Evolutionary conservation across 2,888 invertebrate species (phyloP).

Genomic region (Parelbella ahira): DNA sequence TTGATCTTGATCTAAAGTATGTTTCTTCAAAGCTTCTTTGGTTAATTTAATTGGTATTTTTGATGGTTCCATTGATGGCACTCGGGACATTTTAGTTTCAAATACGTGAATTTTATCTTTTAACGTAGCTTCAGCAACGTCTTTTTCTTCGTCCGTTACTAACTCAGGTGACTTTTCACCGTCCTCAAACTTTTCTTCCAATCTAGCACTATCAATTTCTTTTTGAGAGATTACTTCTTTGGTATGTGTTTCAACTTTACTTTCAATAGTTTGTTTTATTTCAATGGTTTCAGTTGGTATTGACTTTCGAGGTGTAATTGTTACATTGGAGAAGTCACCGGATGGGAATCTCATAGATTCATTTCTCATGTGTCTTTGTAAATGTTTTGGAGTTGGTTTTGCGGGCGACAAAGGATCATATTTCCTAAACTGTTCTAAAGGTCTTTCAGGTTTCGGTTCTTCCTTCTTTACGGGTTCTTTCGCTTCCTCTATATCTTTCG

Average conservation of each 20-base stretch:
- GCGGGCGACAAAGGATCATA: constrained; percentile 70
- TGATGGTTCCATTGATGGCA: constrained; percentile 60
- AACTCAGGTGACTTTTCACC: constrained; percentile 69
- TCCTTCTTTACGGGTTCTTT: constrained; percentile 48
- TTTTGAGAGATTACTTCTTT: constrained; percentile 69
- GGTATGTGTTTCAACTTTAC: constrained; percentile 48
- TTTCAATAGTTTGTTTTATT: constrained; percentile 48
- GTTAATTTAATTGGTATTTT: constrained; percentile 69
- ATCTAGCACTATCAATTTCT: constrained; percentile 71
- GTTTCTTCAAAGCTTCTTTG: constrained; percentile 75
- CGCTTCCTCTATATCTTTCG: constrained; percentile 44
- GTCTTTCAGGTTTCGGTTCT: constrained; percentile 57
- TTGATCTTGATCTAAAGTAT: constrained; percentile 72
- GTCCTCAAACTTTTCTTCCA: constrained; percentile 78
- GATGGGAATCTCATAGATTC: constrained; percentile 78
- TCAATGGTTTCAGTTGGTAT: constrained; percentile 71
- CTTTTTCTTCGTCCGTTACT: constrained; percentile 62
- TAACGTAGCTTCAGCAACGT: constrained; percentile 72
- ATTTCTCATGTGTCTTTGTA: constrained; percentile 76
- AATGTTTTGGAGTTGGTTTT: constrained; percentile 75
- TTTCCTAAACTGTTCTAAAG: constrained; percentile 66
- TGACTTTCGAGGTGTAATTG: constrained; percentile 70
- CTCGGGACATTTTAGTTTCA: constrained; percentile 70
- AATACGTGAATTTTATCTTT: constrained; percentile 71
- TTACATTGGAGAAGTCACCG: constrained; percentile 74